Conservation (phyloP, 2,113 vertebrate genomes). For the Sclerurus mexicanus region DNA sequence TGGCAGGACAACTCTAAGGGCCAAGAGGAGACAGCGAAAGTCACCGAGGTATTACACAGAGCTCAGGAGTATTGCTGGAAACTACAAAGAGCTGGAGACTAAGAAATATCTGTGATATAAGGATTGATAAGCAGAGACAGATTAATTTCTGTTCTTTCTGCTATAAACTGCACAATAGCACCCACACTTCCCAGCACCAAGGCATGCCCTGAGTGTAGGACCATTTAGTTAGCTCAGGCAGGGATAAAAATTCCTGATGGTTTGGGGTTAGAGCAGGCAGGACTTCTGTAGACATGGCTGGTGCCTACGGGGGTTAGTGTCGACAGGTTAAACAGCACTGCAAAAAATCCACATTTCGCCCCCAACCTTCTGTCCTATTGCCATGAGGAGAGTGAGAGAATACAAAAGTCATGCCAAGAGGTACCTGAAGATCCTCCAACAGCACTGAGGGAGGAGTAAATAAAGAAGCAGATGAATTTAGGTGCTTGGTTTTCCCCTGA, state of each 20-base stretch:
- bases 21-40: background rate
- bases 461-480: background rate
- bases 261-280: background rate
- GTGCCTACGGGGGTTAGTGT: background rate
- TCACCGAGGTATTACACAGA: background rate
- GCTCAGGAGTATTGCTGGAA: background rate
- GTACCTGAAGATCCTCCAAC: background rate
- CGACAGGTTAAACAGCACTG: background rate
- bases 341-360: background rate
- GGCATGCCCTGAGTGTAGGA: background rate
- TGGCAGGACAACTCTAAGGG: background rate
- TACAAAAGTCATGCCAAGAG: background rate
- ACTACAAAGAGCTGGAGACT: background rate
- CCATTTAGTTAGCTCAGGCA: background rate
- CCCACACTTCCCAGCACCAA: background rate
- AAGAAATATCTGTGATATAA: background rate
- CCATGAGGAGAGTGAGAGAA: background rate
- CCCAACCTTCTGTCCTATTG: background rate
- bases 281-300: background rate
- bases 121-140: background rate
- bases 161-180: background rate
- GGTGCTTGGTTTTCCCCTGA: background rate
- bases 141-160: background rate
- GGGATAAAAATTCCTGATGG: background rate
- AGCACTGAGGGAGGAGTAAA: background rate